Conservation (phyloP, 2,888 invertebrate genomes). For the Buathra laborator region DNA sequence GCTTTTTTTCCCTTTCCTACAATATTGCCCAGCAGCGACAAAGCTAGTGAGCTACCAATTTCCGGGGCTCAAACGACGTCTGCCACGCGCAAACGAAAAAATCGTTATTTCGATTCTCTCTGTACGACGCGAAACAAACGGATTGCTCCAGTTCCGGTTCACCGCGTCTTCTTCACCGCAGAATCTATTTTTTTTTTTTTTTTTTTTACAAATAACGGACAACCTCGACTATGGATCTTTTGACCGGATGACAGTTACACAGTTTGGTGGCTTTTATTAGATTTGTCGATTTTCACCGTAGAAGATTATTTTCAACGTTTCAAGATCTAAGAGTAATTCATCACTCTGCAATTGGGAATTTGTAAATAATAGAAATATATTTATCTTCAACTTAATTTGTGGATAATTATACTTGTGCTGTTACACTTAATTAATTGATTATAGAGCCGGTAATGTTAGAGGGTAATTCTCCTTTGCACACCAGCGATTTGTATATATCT, state of each 20-base stretch:
- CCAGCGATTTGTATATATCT: background rate
- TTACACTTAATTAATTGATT: background rate
- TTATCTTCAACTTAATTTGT: too few species aligned
- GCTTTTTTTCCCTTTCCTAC: constrained; percentile 23
- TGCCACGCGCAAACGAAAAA: constrained; percentile 19
- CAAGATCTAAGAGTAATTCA: background rate
- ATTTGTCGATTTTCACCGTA: background rate
- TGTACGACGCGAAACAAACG: constrained; percentile 18
- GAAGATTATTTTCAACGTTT: background rate
- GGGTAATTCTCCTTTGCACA: background rate
- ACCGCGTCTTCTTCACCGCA: constrained; percentile 32
- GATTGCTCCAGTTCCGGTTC: constrained; percentile 36
- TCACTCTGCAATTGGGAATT: background rate
- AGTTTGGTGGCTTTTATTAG: background rate
- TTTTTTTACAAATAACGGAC: background rate
- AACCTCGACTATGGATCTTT: background rate
- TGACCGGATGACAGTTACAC: background rate
- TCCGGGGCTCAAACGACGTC: constrained; percentile 55
- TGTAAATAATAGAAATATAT: too few species aligned
- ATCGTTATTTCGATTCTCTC: constrained; percentile 46
- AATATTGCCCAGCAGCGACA: constrained; percentile 4
- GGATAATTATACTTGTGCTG: too few species aligned
- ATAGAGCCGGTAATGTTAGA: background rate
- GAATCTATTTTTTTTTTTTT: background rate
- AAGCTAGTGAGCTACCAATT: constrained; percentile 53